Base-by-base conservation (phyloP, 2,797 vertebrate genomes). In the Choloepus didactylus region DNA sequence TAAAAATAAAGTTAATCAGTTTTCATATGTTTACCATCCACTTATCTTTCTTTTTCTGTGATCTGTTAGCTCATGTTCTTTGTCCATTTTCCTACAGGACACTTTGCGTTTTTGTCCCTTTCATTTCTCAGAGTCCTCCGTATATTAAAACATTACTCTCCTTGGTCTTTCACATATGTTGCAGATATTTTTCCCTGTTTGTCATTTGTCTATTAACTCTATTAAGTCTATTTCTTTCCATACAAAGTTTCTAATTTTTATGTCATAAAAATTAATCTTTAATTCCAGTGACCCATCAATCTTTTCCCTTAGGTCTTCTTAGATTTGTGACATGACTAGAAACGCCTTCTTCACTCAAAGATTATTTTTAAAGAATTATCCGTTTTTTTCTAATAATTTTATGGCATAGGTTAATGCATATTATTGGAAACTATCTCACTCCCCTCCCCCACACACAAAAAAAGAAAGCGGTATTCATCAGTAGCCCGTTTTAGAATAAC, bases 181-280 rank as follows among this genome's bases (percentile, higher is more conserved):
- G 10, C 29, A 87, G 44, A 75, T 54, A 64, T 89, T 83, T 60
- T 87, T 87, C 80, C 64, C 27, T 8, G 1, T 88, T 94, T 89
- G 79, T 84, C 70, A 75, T 62, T 51, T 81, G 73, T 69, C 66
- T 85, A 70, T 67, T 75, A 69, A 80, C 35, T 62, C 69, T 87
- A 56, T 49, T 62, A 80, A 81, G 51, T 79, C 21, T 60, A 66
- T 35, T 87, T 88, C 82, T 82, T 90, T 82, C 75, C 82, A 60
- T 41, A 56, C 46, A 92, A 94, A 80, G 79, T 80, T 73, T 73
- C 92, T 72, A 67, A 80, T 62, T 76, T 80, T 79, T 84, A 86
- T 62, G 59, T 92, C 46, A 59, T 49, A 51, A 94, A 89, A 89
- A n/a, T n/a, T n/a, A n/a, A n/a, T n/a, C n/a, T n/a, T n/a, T n/a